phyloP scores from a whole-genome alignment of 2,888 invertebrate species.

The Eulithis testata region DNA sequence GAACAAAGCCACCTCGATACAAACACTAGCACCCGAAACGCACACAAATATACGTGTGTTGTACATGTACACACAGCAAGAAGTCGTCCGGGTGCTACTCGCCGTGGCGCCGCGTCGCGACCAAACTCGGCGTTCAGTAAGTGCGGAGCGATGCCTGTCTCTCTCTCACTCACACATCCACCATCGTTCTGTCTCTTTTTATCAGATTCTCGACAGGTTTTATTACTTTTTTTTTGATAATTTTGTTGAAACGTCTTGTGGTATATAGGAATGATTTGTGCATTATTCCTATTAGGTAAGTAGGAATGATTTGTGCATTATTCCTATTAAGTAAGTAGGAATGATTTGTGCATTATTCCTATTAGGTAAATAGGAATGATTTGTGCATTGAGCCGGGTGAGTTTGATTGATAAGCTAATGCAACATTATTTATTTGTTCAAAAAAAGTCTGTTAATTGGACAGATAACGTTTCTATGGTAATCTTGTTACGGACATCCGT shows the following conservation, averaged over 20 bases:
- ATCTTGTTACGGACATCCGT: too few species aligned
- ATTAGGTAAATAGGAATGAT: too few species aligned
- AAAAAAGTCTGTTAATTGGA: too few species aligned
- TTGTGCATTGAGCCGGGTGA: too few species aligned
- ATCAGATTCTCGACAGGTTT: conserved; percentile 2
- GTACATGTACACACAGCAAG: conserved; percentile 84
- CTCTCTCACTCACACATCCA: conserved; percentile 23
- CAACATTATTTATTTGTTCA: too few species aligned
- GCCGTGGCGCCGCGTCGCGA: conserved; percentile 97
- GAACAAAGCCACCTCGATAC: conserved; percentile 50
- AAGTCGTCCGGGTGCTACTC: conserved; percentile 90
- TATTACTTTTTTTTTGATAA: conserved; percentile 3
- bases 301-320: too few species aligned
- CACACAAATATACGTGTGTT: conserved; percentile 79
- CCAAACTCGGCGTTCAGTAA: conserved; percentile 98
- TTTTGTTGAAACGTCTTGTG: neutral
- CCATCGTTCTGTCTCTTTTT: conserved; percentile 28
- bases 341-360: too few species aligned
- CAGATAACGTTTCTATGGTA: too few species aligned
- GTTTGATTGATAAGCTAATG: too few species aligned
- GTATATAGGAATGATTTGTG: too few species aligned
- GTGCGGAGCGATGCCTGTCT: conserved; percentile 76
- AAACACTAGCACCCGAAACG: conserved; percentile 46
- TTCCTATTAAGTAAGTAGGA: too few species aligned
- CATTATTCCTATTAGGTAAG: too few species aligned